Evolutionary conservation across 2,797 vertebrate species (phyloP), one percentile per base, ranked within the genome.

Genomic region (Chelmon rostratus): DNA sequence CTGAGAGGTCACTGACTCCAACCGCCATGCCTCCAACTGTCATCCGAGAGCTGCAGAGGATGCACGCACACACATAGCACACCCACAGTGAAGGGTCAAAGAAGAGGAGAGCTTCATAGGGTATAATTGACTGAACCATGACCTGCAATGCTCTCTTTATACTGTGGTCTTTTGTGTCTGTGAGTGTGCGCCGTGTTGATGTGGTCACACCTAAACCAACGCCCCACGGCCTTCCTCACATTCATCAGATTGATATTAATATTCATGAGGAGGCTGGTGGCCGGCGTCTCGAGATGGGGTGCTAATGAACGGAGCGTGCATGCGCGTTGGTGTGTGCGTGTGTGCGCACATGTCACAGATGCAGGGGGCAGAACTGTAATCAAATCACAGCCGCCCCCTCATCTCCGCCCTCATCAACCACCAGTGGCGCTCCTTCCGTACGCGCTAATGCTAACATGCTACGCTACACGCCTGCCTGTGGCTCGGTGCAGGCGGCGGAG

Each of bases 201-300:
- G 68, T 23, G 73, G 70, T 79, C 81, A 63, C 83, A 86, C 83
- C 82, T 78, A 42, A 65, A 76, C 63, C 71, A 52, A 69, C 77
- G 76, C 82, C 79, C 84, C 72, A 1, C 23, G 54, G 71, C 71
- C 87, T 77, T 23, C 76, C 70, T 76, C 68, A 67, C 93, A 86
- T 92, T 91, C 89, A 92, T 94, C 89, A 93, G 76, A 78, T 61
- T 15, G 49, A 40, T 47, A 81, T 94, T 89, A 93, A 94, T 95
- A 96, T 96, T 94, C 90, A 95, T 95, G 88, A 91, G 78, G 77
- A 85, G 74, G 84, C 87, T 89, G 90, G 88, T 90, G 91, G 90
- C 78, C 85, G 40, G 75, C 59, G 83, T 86, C 66, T 86, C 54
- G 10, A 76, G 78, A 83, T 19, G 80, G 77, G 90, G 76, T 76